Evolutionary conservation across 2,797 vertebrate species (phyloP).

Genomic region (Eleutherodactylus coqui): DNA sequence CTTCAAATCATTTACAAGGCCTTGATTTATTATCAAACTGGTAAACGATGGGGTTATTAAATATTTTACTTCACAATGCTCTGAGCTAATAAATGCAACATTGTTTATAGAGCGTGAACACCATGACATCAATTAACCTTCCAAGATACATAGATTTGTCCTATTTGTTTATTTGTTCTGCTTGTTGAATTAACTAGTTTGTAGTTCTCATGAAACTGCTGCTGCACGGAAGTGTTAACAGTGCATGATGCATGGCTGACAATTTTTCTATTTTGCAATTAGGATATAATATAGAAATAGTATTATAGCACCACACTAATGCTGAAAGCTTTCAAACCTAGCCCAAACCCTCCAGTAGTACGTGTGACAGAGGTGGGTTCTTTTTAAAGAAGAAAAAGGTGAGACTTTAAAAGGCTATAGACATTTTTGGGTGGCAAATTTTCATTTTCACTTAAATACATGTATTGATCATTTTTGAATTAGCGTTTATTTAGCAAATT

Average conservation of each 20-base stretch:
- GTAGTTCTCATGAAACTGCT: conserved; percentile 68
- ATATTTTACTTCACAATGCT: conserved; percentile 62
- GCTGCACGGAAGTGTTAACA: conserved; percentile 72
- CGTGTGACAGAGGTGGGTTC: not conserved
- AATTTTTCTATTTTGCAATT: conserved; percentile 67
- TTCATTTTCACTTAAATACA: too few relatives aligned
- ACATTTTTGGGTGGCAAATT: too few relatives aligned
- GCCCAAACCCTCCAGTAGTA: not conserved
- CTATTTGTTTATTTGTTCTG: conserved; percentile 65
- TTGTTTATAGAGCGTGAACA: conserved; percentile 47
- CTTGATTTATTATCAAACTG: conserved; percentile 26
- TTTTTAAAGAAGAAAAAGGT: too few relatives aligned
- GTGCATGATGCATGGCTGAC: conserved; percentile 77
- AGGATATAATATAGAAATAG: not conserved
- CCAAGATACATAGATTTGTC: conserved; percentile 57
- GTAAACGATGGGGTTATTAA: conserved; percentile 52
- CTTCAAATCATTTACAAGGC: conserved; percentile 52
- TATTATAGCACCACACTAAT: not conserved
- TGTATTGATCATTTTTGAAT: too few relatives aligned
- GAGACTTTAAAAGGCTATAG: too few relatives aligned
- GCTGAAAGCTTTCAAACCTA: conserved; percentile 6
- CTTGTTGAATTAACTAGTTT: conserved; percentile 64
- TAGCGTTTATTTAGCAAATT: too few relatives aligned
- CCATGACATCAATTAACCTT: conserved; percentile 62
- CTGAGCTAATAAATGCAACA: conserved; percentile 65